Base-by-base conservation (phyloP, 1,140 invertebrate genomes). In the Platyscapa corneri region DNA sequence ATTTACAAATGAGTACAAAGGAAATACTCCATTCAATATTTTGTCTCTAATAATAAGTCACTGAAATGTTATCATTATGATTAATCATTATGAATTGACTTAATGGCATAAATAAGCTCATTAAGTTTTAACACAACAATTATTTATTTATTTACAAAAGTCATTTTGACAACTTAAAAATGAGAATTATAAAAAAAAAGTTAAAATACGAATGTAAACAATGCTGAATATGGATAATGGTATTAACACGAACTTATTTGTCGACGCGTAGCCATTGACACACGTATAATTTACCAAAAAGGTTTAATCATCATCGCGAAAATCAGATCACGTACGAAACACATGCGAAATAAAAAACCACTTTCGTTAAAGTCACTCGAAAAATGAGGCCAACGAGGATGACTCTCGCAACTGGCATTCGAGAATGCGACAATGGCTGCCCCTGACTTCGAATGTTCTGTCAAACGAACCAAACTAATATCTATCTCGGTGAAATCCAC, bases 381-480 rank as follows among this genome's bases (percentile, higher is more conserved):
- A 60, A 85, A 86, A 56, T 34, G 79, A 82, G 84, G 84, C 79
- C 79, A 82, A 5, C 18, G 74, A 86, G 70, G 60, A 86, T 77
- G 79, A 82, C 46, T 86, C 79, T 18, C 42, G 39, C 30, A 20
- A 56, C 39, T 75, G 46, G 78, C 32, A 75, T 53, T 20, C 23
- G 56, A 75, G 75, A 37, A 42, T 27, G 32, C 82, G 88, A 83
- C 85, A 89, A 89, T 90, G 89, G 89, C 88, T 85, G 89, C 87
- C 83, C 39, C 23, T 39, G 53, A 77, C 5, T 53, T 56, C n/a
- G 42, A 67, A 46, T 46, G 37, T 46, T 5, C 49, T 77, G 30
- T 77, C 75, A 56, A 56, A 77, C 34, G 18, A 3, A 7, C 8
- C 46, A 53, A 18, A 39, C 16, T 23, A 60, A 60, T 60, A 60